A percentile compares a stretch with the other conserved stretches of the same genome.
phyloP scores from a whole-genome alignment of 2,888 invertebrate genomes.

The Volucella bombylans region DNA sequence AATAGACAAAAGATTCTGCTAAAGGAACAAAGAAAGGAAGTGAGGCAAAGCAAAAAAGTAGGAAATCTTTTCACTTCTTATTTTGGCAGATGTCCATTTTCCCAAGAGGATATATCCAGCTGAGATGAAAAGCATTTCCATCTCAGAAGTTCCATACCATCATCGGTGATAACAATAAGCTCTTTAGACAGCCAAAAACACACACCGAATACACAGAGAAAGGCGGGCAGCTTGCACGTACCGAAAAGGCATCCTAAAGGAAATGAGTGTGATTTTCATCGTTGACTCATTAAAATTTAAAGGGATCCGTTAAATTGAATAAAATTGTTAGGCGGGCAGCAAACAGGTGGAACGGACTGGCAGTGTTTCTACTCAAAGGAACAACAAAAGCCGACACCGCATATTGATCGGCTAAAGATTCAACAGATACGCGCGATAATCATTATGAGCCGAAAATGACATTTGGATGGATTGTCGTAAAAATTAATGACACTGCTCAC shows the following conservation, averaged over 20 bases:
- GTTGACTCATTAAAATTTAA: conserved; percentile 39
- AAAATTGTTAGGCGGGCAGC: conserved; percentile 17
- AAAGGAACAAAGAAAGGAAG: not conserved
- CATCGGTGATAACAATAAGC: conserved; percentile 24
- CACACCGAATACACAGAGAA: not conserved
- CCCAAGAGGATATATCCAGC: conserved; percentile 55
- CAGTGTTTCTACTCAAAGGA: conserved; percentile 29
- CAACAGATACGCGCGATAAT: conserved; percentile 50
- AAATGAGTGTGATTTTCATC: conserved; percentile 41
- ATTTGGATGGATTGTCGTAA: conserved; percentile 22
- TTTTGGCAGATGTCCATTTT: conserved; percentile 66
- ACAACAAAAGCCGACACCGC: not conserved
- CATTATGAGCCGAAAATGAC: conserved; percentile 44
- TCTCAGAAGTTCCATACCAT: conserved; percentile 41
- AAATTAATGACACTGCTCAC: conserved; percentile 20
- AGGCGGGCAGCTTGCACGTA: not conserved
- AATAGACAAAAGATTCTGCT: conserved; percentile 12
- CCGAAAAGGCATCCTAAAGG: conserved; percentile 15
- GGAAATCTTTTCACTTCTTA: conserved; percentile 35
- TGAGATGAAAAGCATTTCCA: conserved; percentile 43
- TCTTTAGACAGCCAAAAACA: conserved; percentile 3
- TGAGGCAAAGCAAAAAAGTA: too few species aligned
- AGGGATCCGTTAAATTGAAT: conserved; percentile 59
- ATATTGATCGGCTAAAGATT: conserved; percentile 6
- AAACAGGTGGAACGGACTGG: not conserved